Base-by-base conservation (phyloP, 2,113 vertebrate species). In the Eonycteris spelaea region DNA sequence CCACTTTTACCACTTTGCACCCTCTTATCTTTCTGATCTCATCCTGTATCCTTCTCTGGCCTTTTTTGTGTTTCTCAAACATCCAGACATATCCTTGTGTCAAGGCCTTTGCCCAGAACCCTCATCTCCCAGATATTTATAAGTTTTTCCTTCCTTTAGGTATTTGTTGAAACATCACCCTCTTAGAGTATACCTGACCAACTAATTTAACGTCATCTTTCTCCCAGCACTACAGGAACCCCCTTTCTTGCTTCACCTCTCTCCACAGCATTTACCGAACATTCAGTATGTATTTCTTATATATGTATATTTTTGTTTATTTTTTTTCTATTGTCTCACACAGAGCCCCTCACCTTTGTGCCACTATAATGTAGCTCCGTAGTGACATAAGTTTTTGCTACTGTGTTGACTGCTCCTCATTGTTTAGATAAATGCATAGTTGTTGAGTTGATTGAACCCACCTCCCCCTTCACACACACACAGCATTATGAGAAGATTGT, bases 341-440 rank as follows among this genome's bases (percentile, higher is more conserved):
- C 10, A 7, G 2, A 30, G 7, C 5, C 7, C 30, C 4, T 22
- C 16, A n/a, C 33, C 33, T 75, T 38, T 82, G 30, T 83, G 35
- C 35, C 38, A 30, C 24, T 63, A 77, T 40, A 68, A 68, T 33
- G 78, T 12, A 93, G 19, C 13, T 91, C 13, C 45, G 26, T 35
- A 28, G 74, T 78, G 45, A 48, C 28, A 55, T 40, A 28, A 6
- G 63, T 70, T 63, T 40, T 91, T 12, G 71, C 61, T 55, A 33
- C 24, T 63, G 7, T 88, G 28, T 16, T 35, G n/a, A 55, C 2
- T 35, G 0, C 4, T 57, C 1, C 3, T 38, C 2, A 18, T 6
- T 87, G 43, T 28, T 11, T 87, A 84, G 12, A 40, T 43, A 55
- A 77, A 3, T 79, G 21, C 9, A 88, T 57, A 83, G 83, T 87